Evolutionary conservation across 2,888 invertebrate genomes (phyloP), one percentile per base, ranked within the genome.

Genomic region (Agapostemon virescens): DNA sequence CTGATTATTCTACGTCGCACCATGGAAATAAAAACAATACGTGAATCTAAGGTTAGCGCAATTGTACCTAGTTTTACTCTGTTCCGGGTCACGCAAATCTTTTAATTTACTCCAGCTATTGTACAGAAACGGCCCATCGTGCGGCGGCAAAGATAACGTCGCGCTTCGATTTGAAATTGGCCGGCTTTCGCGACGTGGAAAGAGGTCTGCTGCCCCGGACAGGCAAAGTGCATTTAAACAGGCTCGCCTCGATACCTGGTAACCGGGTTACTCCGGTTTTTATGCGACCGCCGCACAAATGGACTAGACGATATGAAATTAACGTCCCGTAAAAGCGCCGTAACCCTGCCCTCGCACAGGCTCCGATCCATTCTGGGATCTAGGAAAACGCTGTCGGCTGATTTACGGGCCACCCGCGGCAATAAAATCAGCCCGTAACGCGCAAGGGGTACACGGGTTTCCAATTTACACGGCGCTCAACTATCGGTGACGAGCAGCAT

Each of bases 271-370:
- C 74, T 63, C 5, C 36, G 36, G 36, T 72, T 77, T 76, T 68
- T 40, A 63, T 40, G 33, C 26, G 17, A 33, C n/a, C 7, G 36
- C 72, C 23, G 20, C 63, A 23, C 36, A 68, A 78, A 74, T 70
- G 52, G 42, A 63, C 61, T 78, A 52, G 17, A 26, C 58, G 49
- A 30, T 42, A 52, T 23, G 69, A 58, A 77, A 80, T 77, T 69
- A 73, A 68, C 45, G 64, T 66, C 58, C 55, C 78, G 74, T 71
- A 70, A 74, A 81, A 70, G 77, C 72, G 63, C 38, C 55, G 77
- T n/a, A 72, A 68, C 23, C 30, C 33, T 26, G 30, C 49, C 17
- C 20, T 20, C 9, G 20, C 13, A n/a, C 49, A 26, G 11, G 26
- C 55, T 17, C 26, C 55, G 58, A 66, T 75, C 30, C 42, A 17